phyloP scores from a whole-genome alignment of 1,140 invertebrate species.

The Drosophila pandora region DNA sequence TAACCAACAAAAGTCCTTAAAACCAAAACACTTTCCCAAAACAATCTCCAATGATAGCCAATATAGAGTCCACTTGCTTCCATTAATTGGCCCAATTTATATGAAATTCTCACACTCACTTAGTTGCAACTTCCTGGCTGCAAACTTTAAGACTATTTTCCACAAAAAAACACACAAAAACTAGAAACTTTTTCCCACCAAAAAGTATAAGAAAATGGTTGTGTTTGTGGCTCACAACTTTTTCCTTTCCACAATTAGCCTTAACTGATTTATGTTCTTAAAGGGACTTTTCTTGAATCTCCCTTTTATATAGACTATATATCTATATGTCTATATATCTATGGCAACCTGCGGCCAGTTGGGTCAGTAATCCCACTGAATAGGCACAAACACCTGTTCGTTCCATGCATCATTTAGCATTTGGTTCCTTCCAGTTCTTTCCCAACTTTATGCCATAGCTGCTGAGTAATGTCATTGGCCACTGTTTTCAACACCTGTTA shows the following conservation, averaged over 20 bases:
- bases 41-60: background rate
- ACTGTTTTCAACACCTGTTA: slow-evolving; percentile 69
- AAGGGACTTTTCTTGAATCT: slow-evolving; percentile 27
- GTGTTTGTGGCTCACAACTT: slow-evolving; percentile 13
- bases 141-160: slow-evolving; percentile 23
- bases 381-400: slow-evolving; percentile 59
- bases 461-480: slow-evolving; percentile 70
- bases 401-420: slow-evolving; percentile 65
- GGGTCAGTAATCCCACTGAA: slow-evolving; percentile 38
- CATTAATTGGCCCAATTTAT: slow-evolving; percentile 37
- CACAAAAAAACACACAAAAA: slow-evolving; percentile 7
- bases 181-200: slow-evolving; percentile 11
- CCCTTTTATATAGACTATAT: slow-evolving; percentile 9
- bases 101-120: slow-evolving; percentile 37
- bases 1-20: too few relatives aligned
- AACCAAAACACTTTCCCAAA: background rate
- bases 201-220: background rate
- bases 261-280: slow-evolving; percentile 48
- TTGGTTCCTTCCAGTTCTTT: background rate
- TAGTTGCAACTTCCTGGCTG: slow-evolving; percentile 22
- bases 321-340: slow-evolving; percentile 22
- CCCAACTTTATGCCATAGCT: slow-evolving; percentile 5
- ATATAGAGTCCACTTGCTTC: slow-evolving; percentile 3
- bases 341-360: slow-evolving; percentile 5
- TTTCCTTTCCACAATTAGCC: slow-evolving; percentile 34